Evolutionary conservation across 2,797 vertebrate species (phyloP), one percentile per base, ranked within the genome.

Genomic region (Siniperca undulata): DNA sequence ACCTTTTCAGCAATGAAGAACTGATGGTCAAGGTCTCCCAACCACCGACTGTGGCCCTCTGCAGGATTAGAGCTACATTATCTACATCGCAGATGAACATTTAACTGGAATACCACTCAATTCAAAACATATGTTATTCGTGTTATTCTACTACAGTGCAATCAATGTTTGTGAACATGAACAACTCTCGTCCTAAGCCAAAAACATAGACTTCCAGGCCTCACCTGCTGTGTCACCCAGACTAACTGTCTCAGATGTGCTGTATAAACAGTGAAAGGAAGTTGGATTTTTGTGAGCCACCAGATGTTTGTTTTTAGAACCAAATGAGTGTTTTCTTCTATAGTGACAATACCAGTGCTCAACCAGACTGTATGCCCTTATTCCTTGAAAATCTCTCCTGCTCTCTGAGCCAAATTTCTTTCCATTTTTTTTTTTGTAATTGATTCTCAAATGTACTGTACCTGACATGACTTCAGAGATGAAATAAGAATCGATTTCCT

Each of bases 1-100:
- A 77, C 62, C 59, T 70, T 86, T 76, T 92, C 86, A 88, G 61
- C 59, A 48, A 67, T 76, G 58, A 69, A 75, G 48, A 84, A 90
- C 79, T 74, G 78, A 86, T 81, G 67, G 79, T 68, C 20, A 72
- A 59, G 34, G 56, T 76, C 52, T 81, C 40, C 61, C 62, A 55
- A 53, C 74, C 52, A 62, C 69, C 19, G 16, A 74, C 50, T 34
- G 70, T 11, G 58, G 34, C 34, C 7, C 77, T 82, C 50, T 44
- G 60, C 75, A 86, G 61, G 75, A 44, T 53, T 66, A 34, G n/a
- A 66, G 55, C 72, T 58, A 60, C 81, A 64, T 78, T 61, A 81
- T 85, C 55, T 48, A 73, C n/a, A 77, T 65, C 67, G 44, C 85
- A 89, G 82, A 83, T 38, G 14, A 44, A 77, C 53, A 24, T 55